Conservation (phyloP, 2,797 vertebrate species). For the Epinephelus coioides region DNA sequence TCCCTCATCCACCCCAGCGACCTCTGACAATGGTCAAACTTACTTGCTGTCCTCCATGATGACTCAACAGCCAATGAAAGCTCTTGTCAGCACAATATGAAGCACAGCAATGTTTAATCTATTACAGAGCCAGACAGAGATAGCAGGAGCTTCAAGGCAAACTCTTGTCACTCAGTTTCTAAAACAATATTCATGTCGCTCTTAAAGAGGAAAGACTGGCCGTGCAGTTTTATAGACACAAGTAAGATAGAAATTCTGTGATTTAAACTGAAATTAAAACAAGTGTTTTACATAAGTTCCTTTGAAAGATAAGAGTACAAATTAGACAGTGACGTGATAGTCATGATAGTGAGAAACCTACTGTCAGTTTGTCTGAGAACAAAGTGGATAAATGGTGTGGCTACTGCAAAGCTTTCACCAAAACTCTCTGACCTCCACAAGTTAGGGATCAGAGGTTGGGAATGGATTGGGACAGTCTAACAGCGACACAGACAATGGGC, state of each 20-base stretch:
- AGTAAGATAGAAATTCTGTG: background rate
- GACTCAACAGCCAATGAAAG: constrained; percentile 35
- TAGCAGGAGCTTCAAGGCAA: background rate
- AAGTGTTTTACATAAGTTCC: background rate
- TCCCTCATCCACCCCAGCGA: constrained; percentile 14
- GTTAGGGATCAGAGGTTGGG: background rate
- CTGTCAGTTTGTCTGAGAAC: background rate
- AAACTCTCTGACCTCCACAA: constrained; percentile 9
- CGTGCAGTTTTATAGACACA: background rate
- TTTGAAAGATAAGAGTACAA: background rate
- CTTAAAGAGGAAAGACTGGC: background rate
- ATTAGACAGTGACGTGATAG: background rate
- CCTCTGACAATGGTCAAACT: constrained; percentile 35
- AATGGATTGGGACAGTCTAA: background rate
- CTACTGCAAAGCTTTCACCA: background rate
- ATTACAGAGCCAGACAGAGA: constrained; percentile 1
- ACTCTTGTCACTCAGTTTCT: constrained; percentile 5
- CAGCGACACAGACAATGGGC: background rate
- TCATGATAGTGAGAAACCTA: background rate
- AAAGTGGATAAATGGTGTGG: background rate
- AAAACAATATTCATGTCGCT: constrained; percentile 3
- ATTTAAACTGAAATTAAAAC: background rate
- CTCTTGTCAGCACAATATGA: constrained; percentile 27
- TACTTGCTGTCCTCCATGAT: constrained; percentile 6
- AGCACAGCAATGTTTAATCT: background rate